phyloP scores from a whole-genome alignment of 2,113 vertebrate genomes.

The Ginglymostoma cirratum region DNA sequence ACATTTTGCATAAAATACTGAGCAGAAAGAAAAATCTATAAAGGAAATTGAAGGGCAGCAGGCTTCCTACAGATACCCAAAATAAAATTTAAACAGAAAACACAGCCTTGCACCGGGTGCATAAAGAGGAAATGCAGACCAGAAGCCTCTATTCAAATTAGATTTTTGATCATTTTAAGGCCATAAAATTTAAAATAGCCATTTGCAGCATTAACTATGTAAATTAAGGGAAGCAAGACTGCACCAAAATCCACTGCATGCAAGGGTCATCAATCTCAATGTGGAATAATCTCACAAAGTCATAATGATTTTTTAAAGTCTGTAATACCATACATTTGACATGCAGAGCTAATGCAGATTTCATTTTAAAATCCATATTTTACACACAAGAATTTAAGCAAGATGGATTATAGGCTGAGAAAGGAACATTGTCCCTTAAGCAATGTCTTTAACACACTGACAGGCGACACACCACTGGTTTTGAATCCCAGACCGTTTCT shows the following conservation, averaged over 20 bases:
- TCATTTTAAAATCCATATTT: background rate
- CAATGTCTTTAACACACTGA: background rate
- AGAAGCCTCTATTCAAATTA: background rate
- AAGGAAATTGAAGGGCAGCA: background rate
- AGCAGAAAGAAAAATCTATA: background rate
- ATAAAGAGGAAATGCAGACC: background rate
- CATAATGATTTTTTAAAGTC: background rate
- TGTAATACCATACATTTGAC: background rate
- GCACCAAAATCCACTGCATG: background rate
- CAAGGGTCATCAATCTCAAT: background rate
- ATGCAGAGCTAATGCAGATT: background rate
- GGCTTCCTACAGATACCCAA: background rate
- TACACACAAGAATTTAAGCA: background rate
- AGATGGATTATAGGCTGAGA: background rate
- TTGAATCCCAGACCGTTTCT: background rate
- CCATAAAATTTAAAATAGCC: background rate
- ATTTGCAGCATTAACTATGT: background rate
- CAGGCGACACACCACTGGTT: background rate
- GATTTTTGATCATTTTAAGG: background rate
- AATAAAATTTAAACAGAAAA: background rate
- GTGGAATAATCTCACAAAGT: background rate
- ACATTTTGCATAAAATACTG: background rate
- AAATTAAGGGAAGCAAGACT: background rate
- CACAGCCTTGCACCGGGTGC: background rate
- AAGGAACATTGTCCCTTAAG: background rate